Percentiles rank a stretch among this genome's conserved stretches.
These are phyloP conservation scores for Martes martes DNA, from an alignment of 2,113 vertebrate genomes.

Conservation along the genomic window DNA sequence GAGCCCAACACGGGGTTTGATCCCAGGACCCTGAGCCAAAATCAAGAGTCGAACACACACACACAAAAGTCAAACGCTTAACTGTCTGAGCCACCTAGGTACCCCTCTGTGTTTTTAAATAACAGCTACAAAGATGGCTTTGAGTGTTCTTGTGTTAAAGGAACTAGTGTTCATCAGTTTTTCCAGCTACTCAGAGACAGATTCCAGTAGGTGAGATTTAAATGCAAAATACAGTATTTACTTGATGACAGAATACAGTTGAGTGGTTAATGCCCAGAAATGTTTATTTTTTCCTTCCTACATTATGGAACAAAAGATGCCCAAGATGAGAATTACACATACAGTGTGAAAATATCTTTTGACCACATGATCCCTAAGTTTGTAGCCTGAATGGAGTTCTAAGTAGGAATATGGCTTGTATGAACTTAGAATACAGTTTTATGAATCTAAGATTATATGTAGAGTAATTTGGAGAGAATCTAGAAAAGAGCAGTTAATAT, in stretches of 20 bases:
- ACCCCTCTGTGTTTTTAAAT: slow-evolving; percentile 3
- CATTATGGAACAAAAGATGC: slow-evolving; percentile 1
- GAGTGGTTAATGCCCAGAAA: not conserved
- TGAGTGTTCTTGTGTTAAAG: not conserved
- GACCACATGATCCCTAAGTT: not conserved
- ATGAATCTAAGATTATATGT: slow-evolving; percentile 25
- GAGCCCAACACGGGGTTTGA: not conserved
- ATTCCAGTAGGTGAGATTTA: not conserved
- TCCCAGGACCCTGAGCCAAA: not conserved
- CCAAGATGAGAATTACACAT: not conserved
- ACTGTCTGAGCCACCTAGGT: not conserved
- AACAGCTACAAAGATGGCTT: not conserved
- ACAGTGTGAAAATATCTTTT: not conserved
- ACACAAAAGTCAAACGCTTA: not conserved
- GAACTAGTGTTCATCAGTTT: not conserved
- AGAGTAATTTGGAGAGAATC: slow-evolving; percentile 23
- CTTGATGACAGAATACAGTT: not conserved
- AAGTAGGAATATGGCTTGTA: not conserved
- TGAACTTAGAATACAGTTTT: slow-evolving; percentile 26
- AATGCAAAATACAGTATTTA: slow-evolving; percentile 12
- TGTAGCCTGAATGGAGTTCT: not conserved
- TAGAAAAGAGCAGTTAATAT: not conserved
- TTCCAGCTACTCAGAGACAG: not conserved
- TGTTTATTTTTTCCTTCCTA: not conserved
- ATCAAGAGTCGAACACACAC: not conserved